Conservation (phyloP, 2,888 invertebrate species). For the Cosmia trapezina region DNA sequence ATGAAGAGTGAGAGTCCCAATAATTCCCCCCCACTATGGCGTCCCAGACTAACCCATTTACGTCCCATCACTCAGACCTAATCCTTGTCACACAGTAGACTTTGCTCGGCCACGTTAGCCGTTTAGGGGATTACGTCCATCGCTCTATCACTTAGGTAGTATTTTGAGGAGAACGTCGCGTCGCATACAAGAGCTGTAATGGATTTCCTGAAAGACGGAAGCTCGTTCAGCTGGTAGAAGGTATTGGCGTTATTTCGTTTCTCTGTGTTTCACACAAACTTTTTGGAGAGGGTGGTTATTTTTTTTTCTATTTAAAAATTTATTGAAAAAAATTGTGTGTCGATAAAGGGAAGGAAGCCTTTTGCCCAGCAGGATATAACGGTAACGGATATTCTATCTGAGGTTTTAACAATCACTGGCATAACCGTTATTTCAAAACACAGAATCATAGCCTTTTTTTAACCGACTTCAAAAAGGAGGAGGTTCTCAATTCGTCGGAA, state of each 20-base stretch:
- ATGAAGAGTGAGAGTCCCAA: conserved; percentile 32
- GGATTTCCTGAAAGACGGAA: conserved; percentile 37
- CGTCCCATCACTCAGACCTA: conserved; percentile 52
- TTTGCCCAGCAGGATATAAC: no score
- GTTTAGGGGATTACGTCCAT: conserved; percentile 53
- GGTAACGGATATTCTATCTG: not conserved
- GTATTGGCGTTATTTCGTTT: not conserved
- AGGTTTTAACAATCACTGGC: no score
- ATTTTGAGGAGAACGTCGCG: conserved; percentile 30
- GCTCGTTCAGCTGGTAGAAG: conserved; percentile 3
- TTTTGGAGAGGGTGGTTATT: not conserved
- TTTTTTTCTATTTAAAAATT: not conserved
- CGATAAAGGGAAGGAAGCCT: no score
- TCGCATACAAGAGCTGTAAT: conserved; percentile 29
- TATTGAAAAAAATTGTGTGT: not conserved
- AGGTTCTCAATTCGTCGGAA: no score
- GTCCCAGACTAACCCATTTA: conserved; percentile 55
- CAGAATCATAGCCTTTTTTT: not conserved
- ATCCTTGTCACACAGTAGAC: conserved; percentile 46
- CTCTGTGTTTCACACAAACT: not conserved
- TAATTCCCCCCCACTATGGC: conserved; percentile 7
- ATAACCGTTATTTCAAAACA: not conserved
- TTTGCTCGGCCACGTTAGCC: conserved; percentile 31
- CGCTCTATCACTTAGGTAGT: conserved; percentile 55
- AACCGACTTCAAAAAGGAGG: no score